phyloP scores from a whole-genome alignment of 2,797 vertebrate species.

The Sternarchorhynchus goeldii region DNA sequence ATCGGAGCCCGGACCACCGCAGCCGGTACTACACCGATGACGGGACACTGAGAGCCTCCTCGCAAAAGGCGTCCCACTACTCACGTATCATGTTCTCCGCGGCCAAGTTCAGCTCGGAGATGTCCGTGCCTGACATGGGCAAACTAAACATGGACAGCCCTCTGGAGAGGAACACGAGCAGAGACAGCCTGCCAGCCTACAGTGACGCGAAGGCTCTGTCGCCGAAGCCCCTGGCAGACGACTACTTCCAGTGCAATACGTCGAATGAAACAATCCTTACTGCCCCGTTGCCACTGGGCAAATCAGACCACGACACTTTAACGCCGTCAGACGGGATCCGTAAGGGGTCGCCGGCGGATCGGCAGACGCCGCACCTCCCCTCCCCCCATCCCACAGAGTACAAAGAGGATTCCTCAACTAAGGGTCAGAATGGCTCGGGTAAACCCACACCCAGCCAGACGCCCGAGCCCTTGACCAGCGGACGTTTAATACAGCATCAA shows the following conservation, averaged over 20 bases:
- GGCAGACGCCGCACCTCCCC: conserved; percentile 87
- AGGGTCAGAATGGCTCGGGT: conserved; percentile 81
- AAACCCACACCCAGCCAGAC: conserved; percentile 80
- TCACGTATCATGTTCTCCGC: conserved; percentile 92
- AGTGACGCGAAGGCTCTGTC: conserved; percentile 91
- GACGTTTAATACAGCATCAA: conserved; percentile 89
- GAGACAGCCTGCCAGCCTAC: conserved; percentile 87
- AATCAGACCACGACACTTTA: conserved; percentile 93
- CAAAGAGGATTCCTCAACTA: conserved; percentile 88
- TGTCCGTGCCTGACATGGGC: conserved; percentile 91
- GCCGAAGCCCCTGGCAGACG: conserved; percentile 87
- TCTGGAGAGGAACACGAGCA: conserved; percentile 88
- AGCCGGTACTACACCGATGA: conserved; percentile 94
- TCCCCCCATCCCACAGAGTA: conserved; percentile 84
- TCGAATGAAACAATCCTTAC: conserved; percentile 98
- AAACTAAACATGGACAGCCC: conserved; percentile 86
- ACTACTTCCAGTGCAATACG: conserved; percentile 99
- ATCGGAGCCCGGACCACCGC: conserved; percentile 88
- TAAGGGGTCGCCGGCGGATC: conserved; percentile 89
- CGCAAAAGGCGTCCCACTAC: conserved; percentile 85
- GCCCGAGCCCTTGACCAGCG: conserved; percentile 86
- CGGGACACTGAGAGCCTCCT: conserved; percentile 89
- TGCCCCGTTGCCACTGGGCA: conserved; percentile 91
- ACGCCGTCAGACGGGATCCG: conserved; percentile 90
- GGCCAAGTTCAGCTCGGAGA: conserved; percentile 90